Evolutionary conservation across 2,113 vertebrate species (phyloP), one percentile per base, ranked within the genome.

Genomic region (Mesitornis unicolor): DNA sequence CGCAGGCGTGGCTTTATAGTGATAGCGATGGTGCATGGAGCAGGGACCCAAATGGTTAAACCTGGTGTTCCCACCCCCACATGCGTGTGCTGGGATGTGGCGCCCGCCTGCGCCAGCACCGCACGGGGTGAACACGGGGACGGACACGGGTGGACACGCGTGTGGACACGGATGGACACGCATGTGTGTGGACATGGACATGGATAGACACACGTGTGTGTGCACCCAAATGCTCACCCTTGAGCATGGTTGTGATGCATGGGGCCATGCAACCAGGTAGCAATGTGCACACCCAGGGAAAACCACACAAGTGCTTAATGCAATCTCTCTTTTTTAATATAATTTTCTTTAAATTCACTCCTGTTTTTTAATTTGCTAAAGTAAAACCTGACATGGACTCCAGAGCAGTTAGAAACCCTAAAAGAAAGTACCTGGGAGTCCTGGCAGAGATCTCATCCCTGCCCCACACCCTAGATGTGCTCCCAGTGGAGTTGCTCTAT

Each of bases 171-270:
- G n/a, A n/a, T n/a, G n/a, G n/a, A n/a, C n/a, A n/a, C 26, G 1
- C 3, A 14, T 1, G 29, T 6, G 56, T 10, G 68, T 25, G 24
- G n/a, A n/a, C n/a, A n/a, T n/a, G n/a, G n/a, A 8, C n/a, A n/a
- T n/a, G n/a, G n/a, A n/a, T 2, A 35, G 53, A 26, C 63, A 53
- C 29, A 0, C 2, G 22, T 25, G 26, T 18, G 54, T 3, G 25
- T 3, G 31, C 35, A 4, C 16, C 1, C 2, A 18, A 38, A n/a
- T n/a, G n/a, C n/a, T n/a, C 26, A 1, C 48, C 26, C 2, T 0
- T 2, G 6, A 10, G 11, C 22, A 0, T 0, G 13, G n/a, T 13
- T 31, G 1, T 1, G 1, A 35, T 3, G 48, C 21, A 0, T 5
- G 63, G 65, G 19, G 18, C 11, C 12, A 1, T 17, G 54, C 57